phyloP scores from a whole-genome alignment of 2,113 vertebrate genomes.

The Erythrocercus mccallii region DNA sequence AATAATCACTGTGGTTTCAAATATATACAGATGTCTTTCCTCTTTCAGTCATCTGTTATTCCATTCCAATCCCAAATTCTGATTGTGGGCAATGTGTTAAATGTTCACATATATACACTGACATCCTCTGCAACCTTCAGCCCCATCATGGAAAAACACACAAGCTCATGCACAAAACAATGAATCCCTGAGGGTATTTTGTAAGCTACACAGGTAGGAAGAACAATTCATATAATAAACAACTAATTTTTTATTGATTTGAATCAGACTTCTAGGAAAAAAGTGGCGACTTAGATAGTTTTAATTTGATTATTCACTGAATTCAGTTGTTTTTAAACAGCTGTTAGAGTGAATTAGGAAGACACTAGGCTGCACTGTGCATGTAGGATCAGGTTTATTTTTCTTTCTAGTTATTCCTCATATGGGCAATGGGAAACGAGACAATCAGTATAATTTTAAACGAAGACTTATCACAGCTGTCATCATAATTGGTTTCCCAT shows the following conservation, averaged over 20 bases:
- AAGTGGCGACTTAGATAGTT: neutral
- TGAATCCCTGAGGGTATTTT: neutral
- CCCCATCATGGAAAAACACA: neutral
- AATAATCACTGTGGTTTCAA: constrained; percentile 1
- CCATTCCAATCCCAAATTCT: neutral
- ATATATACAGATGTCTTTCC: constrained; percentile 24
- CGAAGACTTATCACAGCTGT: constrained; percentile 32
- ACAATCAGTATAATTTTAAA: constrained; percentile 39
- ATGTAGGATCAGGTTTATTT: constrained; percentile 11
- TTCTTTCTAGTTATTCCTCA: constrained; percentile 22
- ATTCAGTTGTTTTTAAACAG: neutral
- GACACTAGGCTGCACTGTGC: neutral
- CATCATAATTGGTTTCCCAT: constrained; percentile 53
- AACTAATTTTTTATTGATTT: neutral
- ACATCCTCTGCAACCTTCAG: neutral
- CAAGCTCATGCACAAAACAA: neutral
- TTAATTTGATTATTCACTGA: neutral
- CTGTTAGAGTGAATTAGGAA: neutral
- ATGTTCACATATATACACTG: neutral
- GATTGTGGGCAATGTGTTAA: neutral
- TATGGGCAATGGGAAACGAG: constrained; percentile 25
- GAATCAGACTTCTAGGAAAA: neutral
- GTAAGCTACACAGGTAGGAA: neutral
- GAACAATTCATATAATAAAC: neutral
- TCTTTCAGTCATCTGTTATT: constrained; percentile 12